Base-by-base conservation (phyloP, 92 coral and sea anemone species). In the Hydrozoanthus gracilis region DNA sequence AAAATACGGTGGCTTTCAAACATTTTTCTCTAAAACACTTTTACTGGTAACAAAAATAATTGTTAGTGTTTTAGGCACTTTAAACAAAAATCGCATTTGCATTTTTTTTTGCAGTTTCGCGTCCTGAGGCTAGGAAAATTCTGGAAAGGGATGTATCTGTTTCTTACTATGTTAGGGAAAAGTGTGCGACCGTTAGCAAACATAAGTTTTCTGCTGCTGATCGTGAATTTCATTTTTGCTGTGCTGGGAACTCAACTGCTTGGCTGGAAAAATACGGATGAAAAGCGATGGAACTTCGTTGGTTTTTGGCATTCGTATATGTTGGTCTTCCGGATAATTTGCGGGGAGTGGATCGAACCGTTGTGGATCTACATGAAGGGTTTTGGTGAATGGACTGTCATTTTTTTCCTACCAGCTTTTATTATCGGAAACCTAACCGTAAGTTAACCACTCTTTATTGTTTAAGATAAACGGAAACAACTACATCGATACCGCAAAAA, bases 311-410 rank as follows among this genome's bases (percentile, higher is more conserved):
- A 88, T 18, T 88, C 91, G 46, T 88, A 83, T 60, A 83, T 88
- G 91, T 66, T 88, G 62, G 82, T 88, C 46, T 88, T 88, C 45
- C 84, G 91, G 3, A 82, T 88, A 47, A 82, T 83, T 39, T 88
- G 91, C 35, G 91, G 91, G n/a, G 91, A 88, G 20, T 88, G 91
- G 91, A 83, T 88, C 47, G 67, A 88, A 51, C 88, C 91, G n/a
- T 44, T 88, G 58, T 88, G 91, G 91, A 87, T 51, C 64, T 88
- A 88, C 48, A 88, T 88, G 91, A 18, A 74, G 48, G 91, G 84
- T 0, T 44, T 51, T 16, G 66, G 77, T 65, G 69, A 61, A 13
- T 70, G 73, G 45, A 78, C 56, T 1, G 27, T 88, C 17, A 50
- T 88, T 3, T 73, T 88, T 76, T 82, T 88, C 82, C 71, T 88